Evolutionary conservation across 2,888 invertebrate species (phyloP).

Genomic region (Galerucella calmariensis): DNA sequence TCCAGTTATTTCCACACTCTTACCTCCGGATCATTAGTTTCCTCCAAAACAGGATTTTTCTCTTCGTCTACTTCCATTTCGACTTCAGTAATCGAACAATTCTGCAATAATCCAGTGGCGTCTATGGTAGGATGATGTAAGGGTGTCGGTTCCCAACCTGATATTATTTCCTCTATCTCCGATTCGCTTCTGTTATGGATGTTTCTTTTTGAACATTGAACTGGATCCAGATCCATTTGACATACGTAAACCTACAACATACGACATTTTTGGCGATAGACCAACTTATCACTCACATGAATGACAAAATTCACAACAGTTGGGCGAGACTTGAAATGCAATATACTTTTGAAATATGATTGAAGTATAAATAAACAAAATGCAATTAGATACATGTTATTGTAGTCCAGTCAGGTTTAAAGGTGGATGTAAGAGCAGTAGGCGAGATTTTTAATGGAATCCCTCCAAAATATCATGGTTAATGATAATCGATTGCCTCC

Average conservation of each 20-base stretch:
- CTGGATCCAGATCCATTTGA: constrained; percentile 85
- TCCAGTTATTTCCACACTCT: constrained; percentile 34
- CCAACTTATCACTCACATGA: too few species aligned
- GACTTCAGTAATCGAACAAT: constrained; percentile 83
- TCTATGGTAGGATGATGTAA: constrained; percentile 84
- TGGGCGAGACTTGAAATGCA: too few species aligned
- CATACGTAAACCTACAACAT: constrained; percentile 85
- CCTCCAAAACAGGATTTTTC: constrained; percentile 64
- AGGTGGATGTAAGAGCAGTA: too few species aligned
- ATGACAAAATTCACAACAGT: too few species aligned
- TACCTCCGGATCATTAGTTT: constrained; percentile 55
- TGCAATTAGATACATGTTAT: too few species aligned
- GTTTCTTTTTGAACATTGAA: constrained; percentile 84
- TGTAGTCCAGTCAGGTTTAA: too few species aligned
- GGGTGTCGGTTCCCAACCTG: constrained; percentile 83
- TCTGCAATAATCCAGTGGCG: constrained; percentile 84
- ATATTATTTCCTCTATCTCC: constrained; percentile 80
- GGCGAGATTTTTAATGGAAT: too few species aligned
- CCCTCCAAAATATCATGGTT: too few species aligned
- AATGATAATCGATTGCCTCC: too few species aligned
- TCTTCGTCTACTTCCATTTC: constrained; percentile 77
- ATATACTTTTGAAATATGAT: too few species aligned
- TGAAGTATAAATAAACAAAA: too few species aligned
- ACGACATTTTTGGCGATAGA: background rate
- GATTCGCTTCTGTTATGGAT: constrained; percentile 82